phyloP scores from a whole-genome alignment of 2,797 vertebrate species.

The Poecilia picta region DNA sequence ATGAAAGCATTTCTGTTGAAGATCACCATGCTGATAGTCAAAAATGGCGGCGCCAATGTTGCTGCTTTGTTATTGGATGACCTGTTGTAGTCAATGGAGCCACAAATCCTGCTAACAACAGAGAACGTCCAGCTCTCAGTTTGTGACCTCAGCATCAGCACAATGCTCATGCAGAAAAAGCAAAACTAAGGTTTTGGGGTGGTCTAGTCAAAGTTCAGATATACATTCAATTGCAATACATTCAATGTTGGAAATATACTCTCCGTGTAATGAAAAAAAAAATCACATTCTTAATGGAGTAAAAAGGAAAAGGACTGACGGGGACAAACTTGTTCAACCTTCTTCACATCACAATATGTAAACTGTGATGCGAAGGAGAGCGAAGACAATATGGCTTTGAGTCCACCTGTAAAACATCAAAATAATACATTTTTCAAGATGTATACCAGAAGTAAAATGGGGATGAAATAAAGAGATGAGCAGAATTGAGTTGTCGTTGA shows the following conservation, averaged over 20 bases:
- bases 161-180: neutral
- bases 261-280: neutral
- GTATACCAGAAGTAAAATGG: conserved; percentile 2
- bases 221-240: neutral
- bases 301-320: neutral
- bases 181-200: neutral
- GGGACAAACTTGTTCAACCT: conserved; percentile 6
- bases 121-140: neutral
- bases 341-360: conserved; percentile 15
- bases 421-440: conserved; percentile 11
- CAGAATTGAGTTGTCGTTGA: conserved; percentile 4
- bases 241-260: neutral
- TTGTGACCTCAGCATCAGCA: neutral
- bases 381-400: conserved; percentile 20
- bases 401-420: conserved; percentile 37
- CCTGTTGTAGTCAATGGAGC: neutral
- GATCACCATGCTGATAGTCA: neutral
- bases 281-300: neutral
- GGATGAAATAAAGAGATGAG: conserved; percentile 9
- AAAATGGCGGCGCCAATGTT: neutral
- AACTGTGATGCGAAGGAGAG: conserved; percentile 38
- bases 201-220: neutral
- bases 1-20: neutral
- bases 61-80: neutral
- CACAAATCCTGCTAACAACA: neutral